These are phyloP conservation scores for Drosophila micromelanica DNA, from an alignment of 1,140 invertebrate genomes.

Conservation along the genomic window DNA sequence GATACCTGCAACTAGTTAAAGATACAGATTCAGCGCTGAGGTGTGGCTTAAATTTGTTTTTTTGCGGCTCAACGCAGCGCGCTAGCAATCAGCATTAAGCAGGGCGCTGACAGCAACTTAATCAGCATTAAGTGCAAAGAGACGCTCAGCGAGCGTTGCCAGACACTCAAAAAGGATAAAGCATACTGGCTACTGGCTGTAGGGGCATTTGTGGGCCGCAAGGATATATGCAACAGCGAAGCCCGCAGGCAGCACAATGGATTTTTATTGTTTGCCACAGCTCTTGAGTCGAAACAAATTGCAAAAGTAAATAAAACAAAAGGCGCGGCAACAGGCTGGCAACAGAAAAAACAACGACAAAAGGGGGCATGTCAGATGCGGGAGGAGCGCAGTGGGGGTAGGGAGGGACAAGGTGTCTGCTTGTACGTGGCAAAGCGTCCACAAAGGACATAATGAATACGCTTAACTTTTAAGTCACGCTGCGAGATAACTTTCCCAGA, in stretches of 20 bases:
- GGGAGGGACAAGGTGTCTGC: constrained; percentile 2
- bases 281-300: constrained; percentile 64
- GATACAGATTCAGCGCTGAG: constrained; percentile 1
- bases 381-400: neutral
- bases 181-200: constrained; percentile 7
- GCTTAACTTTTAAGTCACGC: constrained; percentile 82
- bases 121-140: constrained; percentile 66
- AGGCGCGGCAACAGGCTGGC: constrained; percentile 27
- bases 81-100: constrained; percentile 57
- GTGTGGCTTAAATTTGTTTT: constrained; percentile 36
- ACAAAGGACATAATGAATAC: constrained; percentile 80
- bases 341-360: constrained; percentile 18
- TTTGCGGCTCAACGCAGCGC: constrained; percentile 21
- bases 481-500: constrained; percentile 69
- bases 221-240: constrained; percentile 25
- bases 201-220: constrained; percentile 3
- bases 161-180: constrained; percentile 40
- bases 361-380: constrained; percentile 11
- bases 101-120: constrained; percentile 52
- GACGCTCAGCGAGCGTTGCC: neutral
- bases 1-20: constrained; percentile 7
- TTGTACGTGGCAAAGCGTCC: constrained; percentile 45
- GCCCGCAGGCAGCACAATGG: constrained; percentile 45
- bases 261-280: constrained; percentile 70
- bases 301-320: constrained; percentile 79